Evolutionary conservation across 2,888 invertebrate genomes (phyloP), one percentile per base, ranked within the genome.

Genomic region (Orthosia gothica): DNA sequence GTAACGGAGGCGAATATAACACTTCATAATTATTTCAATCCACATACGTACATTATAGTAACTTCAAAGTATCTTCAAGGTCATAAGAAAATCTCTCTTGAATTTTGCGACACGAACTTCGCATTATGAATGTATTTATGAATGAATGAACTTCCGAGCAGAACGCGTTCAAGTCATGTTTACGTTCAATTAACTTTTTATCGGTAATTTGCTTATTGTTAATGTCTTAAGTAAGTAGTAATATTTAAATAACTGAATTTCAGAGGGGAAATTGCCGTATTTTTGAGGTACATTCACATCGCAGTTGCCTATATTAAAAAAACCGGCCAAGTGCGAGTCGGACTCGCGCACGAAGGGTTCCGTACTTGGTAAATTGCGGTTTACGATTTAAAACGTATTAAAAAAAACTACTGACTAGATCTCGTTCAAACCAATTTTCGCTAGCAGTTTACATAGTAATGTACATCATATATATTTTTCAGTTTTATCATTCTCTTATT

Each of bases 51-150:
- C n/a, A n/a, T n/a, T n/a, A 11, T n/a, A 47, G 15, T 63, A 49
- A 49, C 26, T 47, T 55, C 20, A 23, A 52, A 23, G 15, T 20
- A 69, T 20, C 3, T 55, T 55, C 16, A 12, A 63, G 18, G 0
- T 32, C 1, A 57, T 7, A 57, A 20, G 18, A 55, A 55, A 58
- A 58, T 26, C 3, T 7, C 18, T 26, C 45, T 26, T 12, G 15
- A 45, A 26, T 20, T 58, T 52, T 7, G 16, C 32, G 50, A 57
- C 45, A 76, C 45, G 74, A 66, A 58, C 7, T 47, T 62, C 15
- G 7, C 67, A 32, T 58, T 76, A 58, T 47, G 72, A 72, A 58
- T 71, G 71, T 71, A 50, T 50, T 15, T 16, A 12, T 52, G 50
- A 50, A 63, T 63, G 47, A 62, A 45, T 66, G 66, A 74, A 57